Evolutionary conservation across 2,113 vertebrate genomes (phyloP).

Genomic region (Mustela lutreola): DNA sequence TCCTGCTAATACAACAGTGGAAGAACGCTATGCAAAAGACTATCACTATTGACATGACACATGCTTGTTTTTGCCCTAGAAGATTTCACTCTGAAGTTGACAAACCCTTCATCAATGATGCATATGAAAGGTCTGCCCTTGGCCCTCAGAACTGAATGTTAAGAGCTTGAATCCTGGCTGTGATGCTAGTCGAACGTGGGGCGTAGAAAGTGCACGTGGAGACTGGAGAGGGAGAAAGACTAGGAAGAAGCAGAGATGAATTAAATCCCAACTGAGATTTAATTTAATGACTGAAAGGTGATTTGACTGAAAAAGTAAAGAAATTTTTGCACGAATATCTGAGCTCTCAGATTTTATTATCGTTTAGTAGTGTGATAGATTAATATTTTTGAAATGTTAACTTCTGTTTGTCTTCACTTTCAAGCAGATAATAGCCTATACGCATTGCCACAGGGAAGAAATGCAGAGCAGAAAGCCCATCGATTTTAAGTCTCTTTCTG

Average conservation of each 20-base stretch:
- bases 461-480: neutral
- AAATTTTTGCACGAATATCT: neutral
- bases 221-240: neutral
- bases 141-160: neutral
- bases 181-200: too few species aligned
- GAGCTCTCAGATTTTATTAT: neutral
- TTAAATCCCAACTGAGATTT: neutral
- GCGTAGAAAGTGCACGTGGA: neutral
- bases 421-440: neutral
- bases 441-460: neutral
- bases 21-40: neutral
- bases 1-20: neutral
- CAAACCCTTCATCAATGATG: neutral
- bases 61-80: neutral
- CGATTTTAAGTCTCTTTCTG: neutral
- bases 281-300: neutral
- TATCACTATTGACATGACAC: neutral
- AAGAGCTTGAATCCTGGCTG: neutral
- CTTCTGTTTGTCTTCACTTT: neutral
- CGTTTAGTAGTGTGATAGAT: neutral
- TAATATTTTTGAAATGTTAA: neutral
- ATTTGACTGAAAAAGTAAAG: constrained; percentile 9
- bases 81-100: neutral
- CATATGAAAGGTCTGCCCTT: neutral
- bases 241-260: neutral